Evolutionary conservation across 2,797 vertebrate species (phyloP), one percentile per base, ranked within the genome.

Genomic region (Lagodon rhomboides): DNA sequence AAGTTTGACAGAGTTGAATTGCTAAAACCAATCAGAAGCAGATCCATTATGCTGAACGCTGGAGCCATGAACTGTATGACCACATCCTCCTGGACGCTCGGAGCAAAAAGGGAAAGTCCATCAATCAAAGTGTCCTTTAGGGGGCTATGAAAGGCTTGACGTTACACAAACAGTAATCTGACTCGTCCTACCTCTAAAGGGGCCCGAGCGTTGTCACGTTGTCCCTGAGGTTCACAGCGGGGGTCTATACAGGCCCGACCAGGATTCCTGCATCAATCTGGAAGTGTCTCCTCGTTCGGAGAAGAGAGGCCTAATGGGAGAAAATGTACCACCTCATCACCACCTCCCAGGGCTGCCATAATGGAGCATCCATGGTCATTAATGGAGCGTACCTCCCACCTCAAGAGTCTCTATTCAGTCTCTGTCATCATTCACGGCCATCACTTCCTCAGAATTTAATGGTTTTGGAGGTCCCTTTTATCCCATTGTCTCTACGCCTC

Each of bases 401-500:
- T 95, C 93, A 93, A 92, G 93, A 92, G 93, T 93, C 92, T 92
- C 95, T 93, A 94, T 95, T 95, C 95, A 94, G 91, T 94, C 94
- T 95, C 92, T 95, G 94, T 94, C 94, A 95, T 95, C 94, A 95
- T 96, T 96, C 95, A 95, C 89, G 94, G 94, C 92, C 95, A 93
- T 95, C 94, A 96, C 96, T 97, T 97, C 96, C 96, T 97, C 95
- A 95, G 92, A 94, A 92, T 96, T 96, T 96, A 96, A 96, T 95
- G 94, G 94, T 88, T 95, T 97, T 95, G 92, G 92, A 95, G 93
- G 92, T 96, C 90, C 89, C 95, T 97, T 97, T 98, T 94, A 97
- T 96, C 95, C 94, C 86, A 95, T 96, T 97, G 95, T 97, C 94
- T 86, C 90, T 80, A 25, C 80, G 91, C 86, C 86, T 93, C 91